Percentiles rank a stretch among this genome's conserved stretches.
Conservation (phyloP, 1,140 invertebrate species). For the Drosophila tropicalis region DNA sequence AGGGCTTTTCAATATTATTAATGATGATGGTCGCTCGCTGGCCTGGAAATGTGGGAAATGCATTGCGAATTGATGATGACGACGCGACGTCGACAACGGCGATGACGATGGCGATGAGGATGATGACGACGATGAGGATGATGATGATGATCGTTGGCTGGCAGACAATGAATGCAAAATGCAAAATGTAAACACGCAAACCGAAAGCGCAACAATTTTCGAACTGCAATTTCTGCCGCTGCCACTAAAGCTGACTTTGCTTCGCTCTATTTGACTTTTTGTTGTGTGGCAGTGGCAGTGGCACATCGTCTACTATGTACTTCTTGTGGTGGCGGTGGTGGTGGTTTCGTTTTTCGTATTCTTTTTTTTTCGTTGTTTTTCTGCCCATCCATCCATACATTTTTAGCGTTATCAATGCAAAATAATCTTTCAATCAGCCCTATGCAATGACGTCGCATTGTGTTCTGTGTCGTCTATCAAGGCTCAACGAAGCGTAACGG, state of each 20-base stretch:
- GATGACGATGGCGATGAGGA: slow-evolving; percentile 48
- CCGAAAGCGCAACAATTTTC: slow-evolving; percentile 78
- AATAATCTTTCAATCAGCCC: slow-evolving; percentile 82
- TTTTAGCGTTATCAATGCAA: slow-evolving; percentile 82
- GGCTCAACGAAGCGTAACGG: slow-evolving; percentile 64
- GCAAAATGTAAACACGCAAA: slow-evolving; percentile 75
- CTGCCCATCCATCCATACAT: slow-evolving; percentile 74
- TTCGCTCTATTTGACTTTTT: slow-evolving; percentile 75
- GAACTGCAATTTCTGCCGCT: slow-evolving; percentile 71
- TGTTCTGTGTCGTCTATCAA: slow-evolving; percentile 33
- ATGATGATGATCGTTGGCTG: slow-evolving; percentile 29
- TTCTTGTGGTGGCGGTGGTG: slow-evolving; percentile 42
- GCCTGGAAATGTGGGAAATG: slow-evolving; percentile 74
- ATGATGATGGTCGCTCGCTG: slow-evolving; percentile 73
- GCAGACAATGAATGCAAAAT: slow-evolving; percentile 67
- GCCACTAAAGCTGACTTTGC: slow-evolving; percentile 28
- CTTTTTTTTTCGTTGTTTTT: slow-evolving; percentile 31
- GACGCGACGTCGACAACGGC: slow-evolving; percentile 31
- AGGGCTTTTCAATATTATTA: slow-evolving; percentile 82
- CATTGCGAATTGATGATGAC: slow-evolving; percentile 66
- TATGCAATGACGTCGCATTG: slow-evolving; percentile 49
- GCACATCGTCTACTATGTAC: neutral
- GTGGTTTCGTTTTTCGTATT: slow-evolving; percentile 49
- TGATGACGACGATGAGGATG: slow-evolving; percentile 27
- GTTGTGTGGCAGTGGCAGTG: slow-evolving; percentile 39